Percentiles rank a stretch among this genome's conserved stretches.
phyloP scores from a whole-genome alignment of 2,797 vertebrate genomes.

The Cichlasoma orientale region DNA sequence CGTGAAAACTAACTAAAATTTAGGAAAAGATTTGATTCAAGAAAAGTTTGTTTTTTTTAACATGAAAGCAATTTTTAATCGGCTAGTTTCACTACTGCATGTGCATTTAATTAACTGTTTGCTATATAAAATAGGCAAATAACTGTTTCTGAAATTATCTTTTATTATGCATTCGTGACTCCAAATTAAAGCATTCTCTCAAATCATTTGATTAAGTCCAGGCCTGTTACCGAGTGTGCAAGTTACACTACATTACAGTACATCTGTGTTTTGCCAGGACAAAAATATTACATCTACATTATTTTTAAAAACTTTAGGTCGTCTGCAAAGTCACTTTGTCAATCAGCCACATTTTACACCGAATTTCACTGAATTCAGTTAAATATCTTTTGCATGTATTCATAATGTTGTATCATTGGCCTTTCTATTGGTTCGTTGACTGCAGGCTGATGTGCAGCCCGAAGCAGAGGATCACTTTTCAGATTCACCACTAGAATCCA shows the following conservation, averaged over 20 bases:
- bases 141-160: too few species aligned
- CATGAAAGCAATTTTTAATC: accelerated
- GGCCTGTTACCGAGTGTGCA: neutral
- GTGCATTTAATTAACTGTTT: neutral
- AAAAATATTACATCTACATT: too few species aligned
- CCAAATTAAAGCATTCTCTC: neutral
- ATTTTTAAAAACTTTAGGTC: neutral
- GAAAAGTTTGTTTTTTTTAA: neutral
- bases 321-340: neutral
- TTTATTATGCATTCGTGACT: neutral
- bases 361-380: neutral
- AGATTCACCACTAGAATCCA: conserved; percentile 30
- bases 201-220: neutral
- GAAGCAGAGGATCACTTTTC: conserved; percentile 27
- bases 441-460: neutral
- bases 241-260: neutral
- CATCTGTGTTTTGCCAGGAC: neutral
- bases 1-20: neutral
- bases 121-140: neutral
- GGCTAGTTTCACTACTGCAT: neutral
- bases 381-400: neutral
- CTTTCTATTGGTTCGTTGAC: neutral
- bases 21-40: neutral
- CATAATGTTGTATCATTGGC: neutral
- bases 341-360: neutral